Evolutionary conservation across 2,797 vertebrate genomes (phyloP), one percentile per base, ranked within the genome.

Genomic region (Crax fasciolata): DNA sequence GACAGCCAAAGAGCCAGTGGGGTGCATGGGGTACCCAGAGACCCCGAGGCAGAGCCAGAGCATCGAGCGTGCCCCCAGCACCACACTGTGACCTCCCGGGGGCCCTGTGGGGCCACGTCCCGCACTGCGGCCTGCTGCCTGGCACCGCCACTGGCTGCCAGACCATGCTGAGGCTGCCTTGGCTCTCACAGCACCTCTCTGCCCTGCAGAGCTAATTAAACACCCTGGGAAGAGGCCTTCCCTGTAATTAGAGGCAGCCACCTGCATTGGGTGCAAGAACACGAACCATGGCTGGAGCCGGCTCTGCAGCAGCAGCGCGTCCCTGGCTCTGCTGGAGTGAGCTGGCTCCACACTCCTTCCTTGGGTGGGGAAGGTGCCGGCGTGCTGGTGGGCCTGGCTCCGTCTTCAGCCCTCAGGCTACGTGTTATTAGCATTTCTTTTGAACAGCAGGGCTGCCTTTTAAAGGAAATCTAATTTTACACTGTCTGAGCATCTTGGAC

Each of bases 391-490:
- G 74, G 63, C 0, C 1, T 76, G 67, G 27, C 38, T 91, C 74
- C 49, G 25, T 74, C 78, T 92, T 93, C 82, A 91, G 77, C 70
- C 74, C 61, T 70, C 2, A 11, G 57, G 59, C 71, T 79, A 78
- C 20, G 35, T 16, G 38, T 46, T 82, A 57, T 76, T 90, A 89
- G 44, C 51, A 8, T 41, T 66, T 94, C 46, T 78, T 70, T 76
- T 73, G 61, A 93, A 44, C 52, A 80, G 39, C 25, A 61, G 72
- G 63, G 35, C 62, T 79, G 44, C 21, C 13, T 30, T 62, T 62
- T 59, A 62, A 62, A 76, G 73, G 35, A 59, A 88, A 77, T 61
- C 49, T 90, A 70, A 80, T 90, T 90, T 96, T 77, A 68, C 6
- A 8, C 41, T 5, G 59, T 89, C 88, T 89, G 86, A 85, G 54